Conservation (phyloP, 2,113 vertebrate species). For the Chlorodrepanis virens region DNA sequence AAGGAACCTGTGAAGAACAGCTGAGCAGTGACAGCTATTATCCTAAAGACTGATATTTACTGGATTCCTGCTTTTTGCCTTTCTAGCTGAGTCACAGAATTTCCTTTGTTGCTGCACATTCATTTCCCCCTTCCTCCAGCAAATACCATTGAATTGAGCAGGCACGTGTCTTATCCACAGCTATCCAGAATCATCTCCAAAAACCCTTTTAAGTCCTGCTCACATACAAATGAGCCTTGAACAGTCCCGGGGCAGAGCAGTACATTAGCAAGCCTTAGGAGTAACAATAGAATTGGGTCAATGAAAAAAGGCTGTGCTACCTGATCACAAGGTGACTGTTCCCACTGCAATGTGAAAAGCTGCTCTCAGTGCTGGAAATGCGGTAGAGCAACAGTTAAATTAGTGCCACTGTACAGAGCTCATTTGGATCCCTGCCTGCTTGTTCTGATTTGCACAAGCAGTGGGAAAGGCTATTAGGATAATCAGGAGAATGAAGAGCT, state of each 20-base stretch:
- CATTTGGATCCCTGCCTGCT: not conserved
- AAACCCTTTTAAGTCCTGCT: not conserved
- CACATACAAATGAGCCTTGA: not conserved
- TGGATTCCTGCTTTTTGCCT: conserved; percentile 22
- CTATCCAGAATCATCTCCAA: not conserved
- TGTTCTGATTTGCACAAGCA: not conserved
- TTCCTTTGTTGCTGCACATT: not conserved
- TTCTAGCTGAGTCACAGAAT: conserved; percentile 24
- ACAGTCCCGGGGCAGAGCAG: not conserved
- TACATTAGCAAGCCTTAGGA: not conserved
- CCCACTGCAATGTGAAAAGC: not conserved
- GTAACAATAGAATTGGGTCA: not conserved
- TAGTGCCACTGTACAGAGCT: not conserved
- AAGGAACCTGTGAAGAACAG: not conserved
- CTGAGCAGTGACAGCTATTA: not conserved
- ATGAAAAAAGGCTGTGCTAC: not conserved
- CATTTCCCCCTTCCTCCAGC: not conserved
- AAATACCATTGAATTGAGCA: not conserved
- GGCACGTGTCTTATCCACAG: not conserved
- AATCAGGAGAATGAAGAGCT: conserved; percentile 31
- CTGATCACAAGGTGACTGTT: not conserved
- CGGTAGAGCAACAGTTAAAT: not conserved
- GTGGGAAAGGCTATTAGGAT: conserved; percentile 16
- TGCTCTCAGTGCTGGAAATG: not conserved
- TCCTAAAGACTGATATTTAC: conserved; percentile 37